phyloP scores from a whole-genome alignment of 1,140 invertebrate species.

The Amphibalanus amphitrite region DNA sequence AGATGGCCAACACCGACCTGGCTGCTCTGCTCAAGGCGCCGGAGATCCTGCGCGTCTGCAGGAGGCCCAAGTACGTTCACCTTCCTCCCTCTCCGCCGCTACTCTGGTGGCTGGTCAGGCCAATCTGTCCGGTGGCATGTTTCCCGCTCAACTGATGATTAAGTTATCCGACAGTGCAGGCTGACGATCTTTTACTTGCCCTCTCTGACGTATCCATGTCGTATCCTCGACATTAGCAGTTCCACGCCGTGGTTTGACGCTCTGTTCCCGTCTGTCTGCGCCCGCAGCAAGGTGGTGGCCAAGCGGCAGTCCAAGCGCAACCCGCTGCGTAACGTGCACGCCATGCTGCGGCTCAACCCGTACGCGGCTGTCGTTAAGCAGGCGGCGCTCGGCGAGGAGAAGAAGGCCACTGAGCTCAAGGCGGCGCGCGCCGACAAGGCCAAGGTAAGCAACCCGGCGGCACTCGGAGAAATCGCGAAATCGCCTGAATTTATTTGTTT shows the following conservation, averaged over 20 bases:
- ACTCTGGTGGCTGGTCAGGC: neutral
- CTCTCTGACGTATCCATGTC: neutral
- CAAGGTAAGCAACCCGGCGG: constrained; percentile 2
- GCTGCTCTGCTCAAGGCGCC: constrained; percentile 77
- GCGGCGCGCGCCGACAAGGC: constrained; percentile 7
- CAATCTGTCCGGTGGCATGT: neutral
- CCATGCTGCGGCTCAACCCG: constrained; percentile 83
- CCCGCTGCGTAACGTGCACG: constrained; percentile 71
- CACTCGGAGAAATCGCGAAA: too few relatives aligned
- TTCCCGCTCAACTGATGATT: neutral
- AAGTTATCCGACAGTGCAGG: neutral
- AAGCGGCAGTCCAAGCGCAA: constrained; percentile 61
- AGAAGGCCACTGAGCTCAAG: constrained; percentile 29
- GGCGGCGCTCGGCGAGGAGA: constrained; percentile 45
- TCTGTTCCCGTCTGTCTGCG: neutral
- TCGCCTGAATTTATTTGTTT: too few relatives aligned
- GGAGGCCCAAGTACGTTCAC: constrained; percentile 53
- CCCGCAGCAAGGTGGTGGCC: constrained; percentile 8
- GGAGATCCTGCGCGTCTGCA: constrained; percentile 81
- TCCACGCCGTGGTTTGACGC: too few relatives aligned
- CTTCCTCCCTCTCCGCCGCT: too few relatives aligned
- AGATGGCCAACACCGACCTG: constrained; percentile 95
- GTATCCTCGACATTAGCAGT: too few relatives aligned
- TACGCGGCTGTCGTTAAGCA: constrained; percentile 71
- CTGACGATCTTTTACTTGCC: neutral